phyloP scores from a whole-genome alignment of 2,113 vertebrate genomes.

The Phaethon lepturus region DNA sequence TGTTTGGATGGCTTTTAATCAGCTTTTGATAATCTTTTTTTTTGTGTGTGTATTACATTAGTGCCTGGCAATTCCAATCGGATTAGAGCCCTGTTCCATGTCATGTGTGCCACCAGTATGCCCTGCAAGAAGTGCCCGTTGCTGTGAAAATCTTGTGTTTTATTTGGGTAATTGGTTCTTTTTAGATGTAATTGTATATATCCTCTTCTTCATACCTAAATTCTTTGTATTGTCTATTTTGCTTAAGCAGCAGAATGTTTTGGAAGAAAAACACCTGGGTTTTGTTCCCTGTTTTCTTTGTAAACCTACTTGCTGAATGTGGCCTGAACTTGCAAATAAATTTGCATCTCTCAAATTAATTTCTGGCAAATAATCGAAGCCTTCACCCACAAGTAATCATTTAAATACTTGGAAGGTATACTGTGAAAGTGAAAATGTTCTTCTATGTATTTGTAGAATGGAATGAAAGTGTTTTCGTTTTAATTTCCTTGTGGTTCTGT shows the following conservation, averaged over 20 bases:
- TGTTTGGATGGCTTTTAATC: slow-evolving; percentile 71
- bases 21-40: slow-evolving; percentile 65
- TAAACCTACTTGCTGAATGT: not conserved
- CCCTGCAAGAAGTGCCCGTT: not conserved
- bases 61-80: slow-evolving; percentile 53
- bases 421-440: not conserved
- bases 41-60: slow-evolving; percentile 52
- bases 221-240: not conserved
- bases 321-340: not conserved
- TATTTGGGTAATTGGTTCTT: not conserved
- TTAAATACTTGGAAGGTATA: not conserved
- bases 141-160: not conserved
- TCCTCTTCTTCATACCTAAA: not conserved
- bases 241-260: not conserved
- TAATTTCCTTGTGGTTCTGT: not conserved
- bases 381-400: not conserved
- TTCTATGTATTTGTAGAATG: not conserved
- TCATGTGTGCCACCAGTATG: not conserved
- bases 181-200: not conserved
- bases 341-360: not conserved
- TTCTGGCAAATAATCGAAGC: not conserved
- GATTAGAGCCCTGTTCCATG: slow-evolving; percentile 30
- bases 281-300: not conserved
- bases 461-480: slow-evolving; percentile 5
- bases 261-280: not conserved